Evolutionary conservation across 2,888 invertebrate species (phyloP).

Genomic region (Lasioglossum vierecki): DNA sequence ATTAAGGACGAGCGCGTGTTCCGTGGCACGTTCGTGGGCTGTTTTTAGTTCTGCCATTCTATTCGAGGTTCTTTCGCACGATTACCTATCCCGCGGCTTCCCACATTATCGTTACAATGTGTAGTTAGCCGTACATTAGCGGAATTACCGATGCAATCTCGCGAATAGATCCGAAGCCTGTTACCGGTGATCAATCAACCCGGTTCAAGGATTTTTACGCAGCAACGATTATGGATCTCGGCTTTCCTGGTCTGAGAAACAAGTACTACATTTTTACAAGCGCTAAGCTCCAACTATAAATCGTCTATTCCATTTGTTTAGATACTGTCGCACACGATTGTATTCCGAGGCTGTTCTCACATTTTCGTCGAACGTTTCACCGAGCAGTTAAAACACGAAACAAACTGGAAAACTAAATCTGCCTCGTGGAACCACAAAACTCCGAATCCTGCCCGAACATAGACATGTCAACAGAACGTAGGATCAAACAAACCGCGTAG

Average conservation of each 20-base stretch:
- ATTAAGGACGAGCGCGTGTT: constrained; percentile 4
- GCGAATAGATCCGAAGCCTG: neutral
- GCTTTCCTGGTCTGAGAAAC: constrained; percentile 6
- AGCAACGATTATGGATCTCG: neutral
- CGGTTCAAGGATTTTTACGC: neutral
- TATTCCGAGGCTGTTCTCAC: no score
- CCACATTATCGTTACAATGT: constrained; percentile 13
- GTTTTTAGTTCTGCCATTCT: neutral
- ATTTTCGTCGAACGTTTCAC: no score
- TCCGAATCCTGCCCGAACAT: no score
- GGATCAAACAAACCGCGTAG: no score
- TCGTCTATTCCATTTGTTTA: no score
- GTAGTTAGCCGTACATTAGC: neutral
- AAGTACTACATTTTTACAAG: constrained; percentile 11
- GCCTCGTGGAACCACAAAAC: no score
- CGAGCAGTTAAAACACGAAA: no score
- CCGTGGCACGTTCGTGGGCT: neutral
- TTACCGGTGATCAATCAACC: neutral
- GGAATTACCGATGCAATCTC: neutral
- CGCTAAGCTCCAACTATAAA: no score
- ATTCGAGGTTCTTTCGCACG: neutral
- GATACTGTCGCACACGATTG: no score
- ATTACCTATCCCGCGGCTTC: neutral
- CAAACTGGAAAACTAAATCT: no score
- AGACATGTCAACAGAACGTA: no score